Evolutionary conservation across 2,888 invertebrate species (phyloP).

Genomic region (Ceratothoa steindachneri): DNA sequence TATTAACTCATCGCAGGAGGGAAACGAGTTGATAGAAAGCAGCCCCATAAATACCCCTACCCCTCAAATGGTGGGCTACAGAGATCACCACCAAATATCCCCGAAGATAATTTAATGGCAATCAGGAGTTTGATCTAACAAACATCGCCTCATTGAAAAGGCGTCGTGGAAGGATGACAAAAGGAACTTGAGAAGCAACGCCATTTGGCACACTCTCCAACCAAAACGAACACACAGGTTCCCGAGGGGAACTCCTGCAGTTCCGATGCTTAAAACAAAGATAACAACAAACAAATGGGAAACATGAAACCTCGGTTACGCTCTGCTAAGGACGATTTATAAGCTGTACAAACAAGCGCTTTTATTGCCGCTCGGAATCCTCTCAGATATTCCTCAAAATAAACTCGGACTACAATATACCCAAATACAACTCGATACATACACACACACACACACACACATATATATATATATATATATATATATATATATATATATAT

Average conservation of each 20-base stretch:
- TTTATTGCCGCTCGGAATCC: background rate
- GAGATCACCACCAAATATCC: no score
- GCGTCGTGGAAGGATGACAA: no score
- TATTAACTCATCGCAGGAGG: no score
- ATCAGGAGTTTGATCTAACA: no score
- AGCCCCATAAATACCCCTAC: no score
- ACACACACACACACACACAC: slow-evolving; percentile 2
- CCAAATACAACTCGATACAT: background rate
- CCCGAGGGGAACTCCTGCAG: background rate
- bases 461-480: slow-evolving; percentile 6
- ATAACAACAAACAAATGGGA: no score
- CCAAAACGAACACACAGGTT: background rate
- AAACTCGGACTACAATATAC: background rate
- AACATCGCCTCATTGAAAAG: no score
- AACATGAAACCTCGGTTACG: no score
- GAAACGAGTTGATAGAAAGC: no score
- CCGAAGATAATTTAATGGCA: no score
- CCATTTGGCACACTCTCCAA: background rate
- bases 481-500: slow-evolving; percentile 11
- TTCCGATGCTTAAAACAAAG: background rate
- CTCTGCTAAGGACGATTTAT: background rate
- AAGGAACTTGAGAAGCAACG: no score
- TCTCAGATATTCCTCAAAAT: background rate
- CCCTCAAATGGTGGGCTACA: no score
- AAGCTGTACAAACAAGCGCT: background rate